Base-by-base conservation (phyloP, 2,797 vertebrate genomes). In the Brachymystax lenok region DNA sequence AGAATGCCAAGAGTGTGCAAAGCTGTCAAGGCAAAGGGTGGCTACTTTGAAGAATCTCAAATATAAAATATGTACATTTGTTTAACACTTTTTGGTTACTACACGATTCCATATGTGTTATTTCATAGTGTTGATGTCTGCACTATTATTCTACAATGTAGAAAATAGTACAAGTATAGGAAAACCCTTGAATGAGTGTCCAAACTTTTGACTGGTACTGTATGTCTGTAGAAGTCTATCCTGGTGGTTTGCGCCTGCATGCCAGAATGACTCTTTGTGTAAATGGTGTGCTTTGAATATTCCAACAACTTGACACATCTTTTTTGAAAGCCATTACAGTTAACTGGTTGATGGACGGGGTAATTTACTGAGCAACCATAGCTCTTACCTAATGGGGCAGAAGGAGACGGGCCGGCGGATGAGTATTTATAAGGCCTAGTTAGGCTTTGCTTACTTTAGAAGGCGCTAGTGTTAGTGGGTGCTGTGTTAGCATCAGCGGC, bases 281-380 rank as follows among this genome's bases (percentile, higher is more conserved):
- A 69, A 61, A 72, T 68, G 14, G 52, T 73, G 17, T 61, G 56
- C 79, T 79, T 21, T 61, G 4, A 30, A 40, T 73, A 73, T 77
- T 56, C 30, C 69, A 28, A 50, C 71, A 76, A 71, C 80, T 74
- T 78, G 66, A 74, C 35, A 17, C 10, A 3, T 78, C 71, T 76
- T 83, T 76, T 86, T 87, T 86, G 75, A 85, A 87, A 77, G 74
- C 64, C 70, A 52, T 89, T 86, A 82, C 71, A 80, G 73, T 78
- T 88, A 82, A 83, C 77, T 79, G 70, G 79, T 78, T 82, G 77
- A 84, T 68, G 56, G 54, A 72, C 54, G 74, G 40, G 54, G 69
- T 64, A 74, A 78, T 82, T 77, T 83, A 80, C 80, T 74, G 75
- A 83, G 68, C 76, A 77, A 77, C 83, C 72, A 46, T 80, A 83